Percentiles rank a stretch among this genome's conserved stretches.
Evolutionary conservation across 2,888 invertebrate genomes (phyloP).

Genomic region (Epinotia demarniana): DNA sequence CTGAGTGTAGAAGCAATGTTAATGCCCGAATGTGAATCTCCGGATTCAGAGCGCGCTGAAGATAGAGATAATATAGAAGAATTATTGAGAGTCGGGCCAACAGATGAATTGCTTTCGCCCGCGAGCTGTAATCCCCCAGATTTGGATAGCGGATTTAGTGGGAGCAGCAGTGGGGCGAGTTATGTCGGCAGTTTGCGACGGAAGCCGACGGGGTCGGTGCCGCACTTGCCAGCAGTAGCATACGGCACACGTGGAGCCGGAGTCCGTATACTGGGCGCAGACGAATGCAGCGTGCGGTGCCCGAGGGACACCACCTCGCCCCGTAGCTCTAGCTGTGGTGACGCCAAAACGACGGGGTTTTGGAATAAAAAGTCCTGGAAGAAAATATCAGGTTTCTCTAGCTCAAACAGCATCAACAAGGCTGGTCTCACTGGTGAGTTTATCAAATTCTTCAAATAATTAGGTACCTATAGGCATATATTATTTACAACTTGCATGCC

Average conservation of each 20-base stretch:
- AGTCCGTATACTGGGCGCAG: constrained; percentile 77
- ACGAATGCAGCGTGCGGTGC: constrained; percentile 74
- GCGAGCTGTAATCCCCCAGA: constrained; percentile 87
- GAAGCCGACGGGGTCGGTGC: constrained; percentile 80
- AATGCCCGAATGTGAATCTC: constrained; percentile 91
- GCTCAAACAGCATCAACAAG: constrained; percentile 89
- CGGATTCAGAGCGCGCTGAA: constrained; percentile 86
- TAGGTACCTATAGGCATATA: not conserved
- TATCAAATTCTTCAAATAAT: not conserved
- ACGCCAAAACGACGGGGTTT: constrained; percentile 84
- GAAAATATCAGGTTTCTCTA: constrained; percentile 90
- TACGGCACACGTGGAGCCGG: constrained; percentile 82
- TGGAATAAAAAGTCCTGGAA: constrained; percentile 92
- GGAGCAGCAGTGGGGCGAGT: constrained; percentile 92
- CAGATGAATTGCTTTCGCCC: constrained; percentile 89
- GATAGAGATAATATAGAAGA: constrained; percentile 87
- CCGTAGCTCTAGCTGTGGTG: constrained; percentile 80
- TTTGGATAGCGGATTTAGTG: constrained; percentile 93
- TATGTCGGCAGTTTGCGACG: constrained; percentile 89
- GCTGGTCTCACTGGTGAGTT: constrained; percentile 87
- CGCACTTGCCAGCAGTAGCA: constrained; percentile 80
- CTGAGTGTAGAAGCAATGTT: constrained; percentile 95
- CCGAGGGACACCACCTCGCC: constrained; percentile 74
- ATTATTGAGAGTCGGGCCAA: constrained; percentile 87
- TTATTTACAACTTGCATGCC: not conserved